Percentiles rank a stretch among this genome's conserved stretches.
Evolutionary conservation across 2,888 invertebrate species (phyloP).

Genomic region (Athalia circularis): DNA sequence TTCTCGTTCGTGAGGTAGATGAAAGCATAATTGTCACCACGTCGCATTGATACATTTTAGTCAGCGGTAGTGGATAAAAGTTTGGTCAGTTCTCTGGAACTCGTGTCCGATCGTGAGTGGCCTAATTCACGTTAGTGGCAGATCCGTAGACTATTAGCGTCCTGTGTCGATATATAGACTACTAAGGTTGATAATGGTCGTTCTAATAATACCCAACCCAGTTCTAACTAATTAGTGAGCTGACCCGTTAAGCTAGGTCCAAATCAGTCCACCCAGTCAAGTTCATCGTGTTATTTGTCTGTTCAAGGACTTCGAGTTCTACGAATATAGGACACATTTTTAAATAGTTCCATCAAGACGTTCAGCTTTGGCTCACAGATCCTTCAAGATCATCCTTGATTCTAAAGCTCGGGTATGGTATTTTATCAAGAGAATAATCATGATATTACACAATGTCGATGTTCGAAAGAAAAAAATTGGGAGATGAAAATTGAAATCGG

Average conservation of each 20-base stretch:
- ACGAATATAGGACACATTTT: background rate
- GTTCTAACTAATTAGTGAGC: slow-evolving; percentile 16
- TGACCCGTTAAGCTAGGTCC: slow-evolving; percentile 20
- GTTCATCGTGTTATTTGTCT: slow-evolving; percentile 9
- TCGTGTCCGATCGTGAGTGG: slow-evolving; percentile 3
- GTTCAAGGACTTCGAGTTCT: background rate
- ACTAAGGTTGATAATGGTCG: slow-evolving; percentile 24
- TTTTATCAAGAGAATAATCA: too few relatives aligned
- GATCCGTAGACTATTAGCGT: slow-evolving; percentile 23
- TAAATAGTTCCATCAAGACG: too few relatives aligned
- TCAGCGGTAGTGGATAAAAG: background rate
- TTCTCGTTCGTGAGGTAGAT: background rate
- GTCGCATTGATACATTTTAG: background rate
- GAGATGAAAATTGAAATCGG: too few relatives aligned
- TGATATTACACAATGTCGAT: too few relatives aligned
- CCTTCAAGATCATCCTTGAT: too few relatives aligned
- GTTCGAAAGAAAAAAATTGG: too few relatives aligned
- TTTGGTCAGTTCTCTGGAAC: background rate
- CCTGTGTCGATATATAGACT: slow-evolving; percentile 2
- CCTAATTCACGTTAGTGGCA: slow-evolving; percentile 25
- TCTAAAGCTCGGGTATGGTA: too few relatives aligned
- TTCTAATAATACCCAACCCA: slow-evolving; percentile 22
- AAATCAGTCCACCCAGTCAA: slow-evolving; percentile 14
- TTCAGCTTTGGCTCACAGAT: too few relatives aligned
- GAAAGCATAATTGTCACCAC: background rate